Conservation (phyloP, 2,113 vertebrate genomes). For the Crotalus horridus region DNA sequence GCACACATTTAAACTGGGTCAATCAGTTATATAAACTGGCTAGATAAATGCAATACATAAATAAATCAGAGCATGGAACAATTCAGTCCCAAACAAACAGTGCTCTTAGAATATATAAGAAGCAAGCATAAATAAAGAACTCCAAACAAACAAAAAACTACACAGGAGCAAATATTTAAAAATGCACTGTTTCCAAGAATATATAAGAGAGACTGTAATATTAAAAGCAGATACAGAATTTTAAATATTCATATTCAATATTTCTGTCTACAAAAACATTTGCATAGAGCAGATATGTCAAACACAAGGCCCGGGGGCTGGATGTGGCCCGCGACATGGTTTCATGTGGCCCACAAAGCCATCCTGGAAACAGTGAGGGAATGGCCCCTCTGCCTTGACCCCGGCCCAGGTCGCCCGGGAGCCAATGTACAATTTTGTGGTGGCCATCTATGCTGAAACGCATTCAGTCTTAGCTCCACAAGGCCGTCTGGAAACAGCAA, state of each 20-base stretch:
- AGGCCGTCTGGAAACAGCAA: too few relatives aligned
- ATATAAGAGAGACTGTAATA: neutral
- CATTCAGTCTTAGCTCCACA: too few relatives aligned
- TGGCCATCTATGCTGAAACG: too few relatives aligned
- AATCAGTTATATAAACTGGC: neutral
- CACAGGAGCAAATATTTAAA: neutral
- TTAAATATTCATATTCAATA: neutral
- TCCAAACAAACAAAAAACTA: neutral
- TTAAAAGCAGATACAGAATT: neutral
- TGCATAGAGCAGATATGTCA: neutral
- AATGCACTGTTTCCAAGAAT: neutral
- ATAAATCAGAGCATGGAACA: neutral
- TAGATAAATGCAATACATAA: neutral
- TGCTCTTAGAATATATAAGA: neutral
- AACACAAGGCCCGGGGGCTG: too few relatives aligned
- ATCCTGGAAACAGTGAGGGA: too few relatives aligned
- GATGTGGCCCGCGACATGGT: too few relatives aligned
- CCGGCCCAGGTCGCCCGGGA: too few relatives aligned
- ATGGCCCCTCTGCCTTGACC: too few relatives aligned
- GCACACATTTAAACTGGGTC: neutral
- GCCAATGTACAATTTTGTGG: too few relatives aligned
- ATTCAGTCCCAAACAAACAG: neutral
- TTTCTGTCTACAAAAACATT: neutral
- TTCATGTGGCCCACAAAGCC: too few relatives aligned
- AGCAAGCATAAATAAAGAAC: neutral